Percentiles rank a stretch among this genome's conserved stretches.
Conservation (phyloP, 2,113 vertebrate species). For the Prinia subflava region DNA sequence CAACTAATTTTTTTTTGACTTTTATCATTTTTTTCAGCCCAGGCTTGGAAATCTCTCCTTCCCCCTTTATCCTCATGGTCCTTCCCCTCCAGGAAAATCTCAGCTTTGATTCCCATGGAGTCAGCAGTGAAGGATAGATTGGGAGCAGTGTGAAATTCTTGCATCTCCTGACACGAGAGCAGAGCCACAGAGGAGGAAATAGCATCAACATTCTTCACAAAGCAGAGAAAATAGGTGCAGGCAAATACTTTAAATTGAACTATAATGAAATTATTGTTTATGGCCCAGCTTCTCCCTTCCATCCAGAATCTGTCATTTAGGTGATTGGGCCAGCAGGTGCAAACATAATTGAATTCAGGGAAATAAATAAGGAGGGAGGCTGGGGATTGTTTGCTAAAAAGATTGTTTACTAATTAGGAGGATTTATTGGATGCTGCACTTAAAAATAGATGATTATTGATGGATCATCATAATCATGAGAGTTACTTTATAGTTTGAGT, state of each 20-base stretch:
- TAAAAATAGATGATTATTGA: constrained; percentile 52
- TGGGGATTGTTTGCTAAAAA: constrained; percentile 56
- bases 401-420: constrained; percentile 51
- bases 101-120: neutral
- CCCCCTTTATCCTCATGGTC: neutral
- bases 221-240: constrained; percentile 21
- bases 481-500: neutral
- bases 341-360: constrained; percentile 49
- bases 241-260: constrained; percentile 40
- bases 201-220: neutral
- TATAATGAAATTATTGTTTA: constrained; percentile 52
- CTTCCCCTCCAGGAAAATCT: neutral
- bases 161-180: neutral
- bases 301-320: constrained; percentile 62
- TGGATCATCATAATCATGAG: neutral
- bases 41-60: neutral
- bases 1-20: neutral
- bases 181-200: neutral
- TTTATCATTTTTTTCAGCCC: neutral
- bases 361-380: constrained; percentile 50
- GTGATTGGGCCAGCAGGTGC: constrained; percentile 60
- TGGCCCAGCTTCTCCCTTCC: constrained; percentile 42
- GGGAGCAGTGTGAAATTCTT: neutral
- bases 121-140: neutral
- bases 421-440: constrained; percentile 51